Base-by-base conservation (phyloP, 2,113 vertebrate species). In the Chloebia gouldiae region DNA sequence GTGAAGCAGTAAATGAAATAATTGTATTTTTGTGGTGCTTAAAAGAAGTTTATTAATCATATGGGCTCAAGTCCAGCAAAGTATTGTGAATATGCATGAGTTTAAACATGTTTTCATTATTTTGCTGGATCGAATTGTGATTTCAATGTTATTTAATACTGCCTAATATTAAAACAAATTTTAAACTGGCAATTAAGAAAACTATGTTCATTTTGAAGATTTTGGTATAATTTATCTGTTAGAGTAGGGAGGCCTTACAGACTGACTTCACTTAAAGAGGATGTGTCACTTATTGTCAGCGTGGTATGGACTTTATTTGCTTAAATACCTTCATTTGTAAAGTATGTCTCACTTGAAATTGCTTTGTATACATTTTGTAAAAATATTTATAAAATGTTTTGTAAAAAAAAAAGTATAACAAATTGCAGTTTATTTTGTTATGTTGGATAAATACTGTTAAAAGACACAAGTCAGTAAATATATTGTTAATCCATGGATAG, bases 361-460 rank as follows among this genome's bases (percentile, higher is more conserved):
- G 98, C 98, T 98, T 98, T 98, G 98, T 98, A 98, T 98, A 98
- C 98, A 98, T 98, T 98, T 98, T 98, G 98, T 98, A 98, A 98
- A 98, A 98, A 98, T 98, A 98, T 98, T 98, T 98, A 98, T 98
- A 98, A 98, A 98, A 98, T 98, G 97, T 98, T 98, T 98, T 98
- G 98, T 98, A 98, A 97, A 98, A 98, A 97, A 96, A 96, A 98
- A 98, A 98, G 97, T 98, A 98, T 98, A 98, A 98, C 97, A 98
- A 98, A 98, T 98, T 98, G 98, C 98, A 98, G 98, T 98, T 98
- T 98, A 98, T 98, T 98, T 98, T 98, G 98, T 98, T 98, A 98
- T 98, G 98, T 98, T 98, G 98, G 97, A 98, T 98, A 98, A 98
- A 98, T 98, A 98, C 97, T 98, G 98, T 98, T 98, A 97, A 98